These are phyloP conservation scores for Brachionus rotundiformis DNA, from an alignment of 1,140 invertebrate species.

Conservation along the genomic window DNA sequence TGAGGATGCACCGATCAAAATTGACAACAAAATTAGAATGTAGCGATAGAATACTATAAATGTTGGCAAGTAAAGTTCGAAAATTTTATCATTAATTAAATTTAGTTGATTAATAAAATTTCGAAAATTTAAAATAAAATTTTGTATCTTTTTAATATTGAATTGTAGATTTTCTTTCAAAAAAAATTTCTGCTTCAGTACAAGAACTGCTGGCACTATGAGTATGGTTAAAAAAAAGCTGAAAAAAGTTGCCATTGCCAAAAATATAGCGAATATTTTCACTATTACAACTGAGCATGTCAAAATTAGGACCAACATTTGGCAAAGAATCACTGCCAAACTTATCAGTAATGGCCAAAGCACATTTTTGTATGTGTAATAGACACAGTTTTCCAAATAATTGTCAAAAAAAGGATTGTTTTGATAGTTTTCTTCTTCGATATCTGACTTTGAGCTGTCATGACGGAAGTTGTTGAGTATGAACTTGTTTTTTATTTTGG, in stretches of 20 bases:
- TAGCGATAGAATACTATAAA: slow-evolving; percentile 41
- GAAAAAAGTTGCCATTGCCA: slow-evolving; percentile 6
- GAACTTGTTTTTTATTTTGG: slow-evolving; percentile 24
- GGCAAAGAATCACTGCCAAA: neutral
- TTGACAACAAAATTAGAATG: neutral
- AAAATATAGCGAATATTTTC: slow-evolving; percentile 23
- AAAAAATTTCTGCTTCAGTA: neutral
- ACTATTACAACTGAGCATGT: neutral
- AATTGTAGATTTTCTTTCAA: neutral
- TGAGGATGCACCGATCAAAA: neutral
- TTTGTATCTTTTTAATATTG: neutral
- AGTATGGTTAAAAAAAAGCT: neutral
- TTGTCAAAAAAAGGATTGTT: neutral
- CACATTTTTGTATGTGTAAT: slow-evolving; percentile 32
- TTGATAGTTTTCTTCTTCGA: neutral
- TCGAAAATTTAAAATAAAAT: slow-evolving; percentile 2
- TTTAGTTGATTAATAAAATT: slow-evolving; percentile 24
- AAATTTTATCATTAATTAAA: slow-evolving; percentile 33
- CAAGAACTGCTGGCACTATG: neutral
- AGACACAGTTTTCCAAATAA: slow-evolving; percentile 29
- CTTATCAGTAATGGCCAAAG: slow-evolving; percentile 1
- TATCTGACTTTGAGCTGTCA: neutral
- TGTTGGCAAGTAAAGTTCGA: slow-evolving; percentile 14
- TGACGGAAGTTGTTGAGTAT: slow-evolving; percentile 21
- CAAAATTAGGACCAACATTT: slow-evolving; percentile 7